Conservation (phyloP, 2,797 vertebrate species). For the Coracias cyanogaster region DNA sequence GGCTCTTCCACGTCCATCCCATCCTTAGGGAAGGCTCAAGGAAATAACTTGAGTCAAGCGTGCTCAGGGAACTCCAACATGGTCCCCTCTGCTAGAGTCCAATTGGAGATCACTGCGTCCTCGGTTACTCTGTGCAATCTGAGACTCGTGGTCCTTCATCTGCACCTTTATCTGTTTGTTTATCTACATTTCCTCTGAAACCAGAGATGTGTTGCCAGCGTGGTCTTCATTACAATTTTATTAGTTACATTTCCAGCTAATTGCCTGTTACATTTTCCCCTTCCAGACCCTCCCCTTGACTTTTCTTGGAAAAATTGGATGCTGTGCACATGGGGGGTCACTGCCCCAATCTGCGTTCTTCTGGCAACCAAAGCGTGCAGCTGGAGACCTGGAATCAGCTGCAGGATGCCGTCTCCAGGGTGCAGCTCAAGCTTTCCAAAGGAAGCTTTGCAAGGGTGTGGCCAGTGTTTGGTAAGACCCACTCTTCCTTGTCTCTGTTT, state of each 20-base stretch:
- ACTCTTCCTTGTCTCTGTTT: neutral
- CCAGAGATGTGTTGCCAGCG: neutral
- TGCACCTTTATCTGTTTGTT: neutral
- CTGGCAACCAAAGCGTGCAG: neutral
- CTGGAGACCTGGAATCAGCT: neutral
- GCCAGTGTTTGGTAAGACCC: neutral
- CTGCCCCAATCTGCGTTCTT: neutral
- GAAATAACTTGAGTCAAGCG: neutral
- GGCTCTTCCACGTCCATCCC: neutral
- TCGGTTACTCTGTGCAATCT: neutral
- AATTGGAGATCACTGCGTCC: neutral
- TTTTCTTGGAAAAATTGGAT: neutral
- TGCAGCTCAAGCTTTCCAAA: neutral
- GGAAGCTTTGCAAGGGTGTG: neutral
- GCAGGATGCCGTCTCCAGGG: fast-evolving
- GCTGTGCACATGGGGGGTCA: neutral
- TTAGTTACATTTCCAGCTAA: neutral
- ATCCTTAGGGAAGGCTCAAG: neutral
- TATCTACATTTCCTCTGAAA: neutral
- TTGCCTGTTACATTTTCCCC: neutral
- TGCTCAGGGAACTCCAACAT: neutral
- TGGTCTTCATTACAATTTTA: neutral
- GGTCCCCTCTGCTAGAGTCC: neutral
- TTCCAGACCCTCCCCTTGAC: neutral
- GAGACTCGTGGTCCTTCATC: neutral